Conservation (phyloP, 2,888 invertebrate genomes). For the Synergus japonicus region DNA sequence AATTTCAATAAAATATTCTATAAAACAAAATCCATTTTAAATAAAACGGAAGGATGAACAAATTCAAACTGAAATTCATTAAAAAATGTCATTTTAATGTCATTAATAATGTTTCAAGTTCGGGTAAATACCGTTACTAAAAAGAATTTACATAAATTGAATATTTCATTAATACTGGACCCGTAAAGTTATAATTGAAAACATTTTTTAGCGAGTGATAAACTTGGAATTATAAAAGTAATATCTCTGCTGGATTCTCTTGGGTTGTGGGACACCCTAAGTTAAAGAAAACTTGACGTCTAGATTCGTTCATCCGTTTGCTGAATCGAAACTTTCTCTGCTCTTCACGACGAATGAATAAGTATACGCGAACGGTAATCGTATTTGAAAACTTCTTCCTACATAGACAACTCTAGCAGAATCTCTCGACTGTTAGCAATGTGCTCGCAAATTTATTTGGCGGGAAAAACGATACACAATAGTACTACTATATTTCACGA, state of each 20-base stretch:
- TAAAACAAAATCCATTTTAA: not conserved
- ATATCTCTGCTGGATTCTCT: not conserved
- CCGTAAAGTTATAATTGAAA: constrained; percentile 18
- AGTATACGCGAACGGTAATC: not conserved
- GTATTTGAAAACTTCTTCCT: constrained; percentile 17
- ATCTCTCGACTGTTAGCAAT: not conserved
- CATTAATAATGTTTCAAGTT: not conserved
- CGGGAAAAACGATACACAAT: not conserved
- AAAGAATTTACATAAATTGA: not conserved
- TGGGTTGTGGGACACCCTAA: constrained; percentile 2
- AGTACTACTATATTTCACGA: not conserved
- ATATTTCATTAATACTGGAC: not conserved
- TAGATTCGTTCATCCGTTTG: constrained; percentile 22
- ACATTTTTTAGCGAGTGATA: not conserved
- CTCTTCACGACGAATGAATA: constrained; percentile 7
- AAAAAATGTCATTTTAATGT: too few species aligned
- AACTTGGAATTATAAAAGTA: not conserved
- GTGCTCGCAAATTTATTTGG: constrained; percentile 10
- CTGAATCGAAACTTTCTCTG: constrained; percentile 25
- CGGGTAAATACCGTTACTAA: not conserved
- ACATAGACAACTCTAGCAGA: constrained; percentile 3
- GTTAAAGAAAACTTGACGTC: constrained; percentile 6
- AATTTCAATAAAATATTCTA: constrained; percentile 22
- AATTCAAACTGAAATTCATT: not conserved
- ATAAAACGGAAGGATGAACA: not conserved